Percentiles rank a stretch among this genome's conserved stretches.
These are phyloP conservation scores for Erebia ligea DNA, from an alignment of 2,888 invertebrate species.

Conservation along the genomic window DNA sequence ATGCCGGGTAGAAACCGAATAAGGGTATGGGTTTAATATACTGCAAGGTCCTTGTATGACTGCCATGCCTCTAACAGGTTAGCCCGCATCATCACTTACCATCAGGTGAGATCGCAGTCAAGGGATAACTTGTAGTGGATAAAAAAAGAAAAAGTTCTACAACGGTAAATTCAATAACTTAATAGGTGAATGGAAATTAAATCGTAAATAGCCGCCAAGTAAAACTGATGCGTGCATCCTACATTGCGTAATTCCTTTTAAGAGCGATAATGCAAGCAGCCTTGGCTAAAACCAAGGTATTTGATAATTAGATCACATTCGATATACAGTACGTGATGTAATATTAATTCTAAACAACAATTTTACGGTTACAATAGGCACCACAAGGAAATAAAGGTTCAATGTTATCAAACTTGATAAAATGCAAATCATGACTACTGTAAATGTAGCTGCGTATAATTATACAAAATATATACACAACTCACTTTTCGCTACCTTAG, in stretches of 20 bases:
- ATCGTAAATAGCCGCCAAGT: conserved; percentile 29
- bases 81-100: no score
- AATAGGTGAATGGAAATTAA: conserved; percentile 9
- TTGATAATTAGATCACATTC: conserved; percentile 48
- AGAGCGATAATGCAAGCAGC: conserved; percentile 55
- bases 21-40: no score
- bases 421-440: background rate
- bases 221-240: conserved; percentile 65
- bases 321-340: conserved; percentile 20
- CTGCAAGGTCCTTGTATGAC: no score
- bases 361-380: conserved; percentile 10
- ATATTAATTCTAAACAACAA: conserved; percentile 19
- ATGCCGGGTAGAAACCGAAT: no score
- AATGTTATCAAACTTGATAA: background rate
- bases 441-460: no score
- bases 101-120: no score
- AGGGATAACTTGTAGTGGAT: no score
- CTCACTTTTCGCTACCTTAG: background rate
- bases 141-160: no score
- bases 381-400: background rate
- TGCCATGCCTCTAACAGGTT: no score
- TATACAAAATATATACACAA: background rate
- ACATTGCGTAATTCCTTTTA: conserved; percentile 61
- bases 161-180: no score
- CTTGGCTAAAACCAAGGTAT: conserved; percentile 65